Evolutionary conservation across 1,140 invertebrate species (phyloP), one percentile per base, ranked within the genome.

Genomic region (Babylonia areolata): DNA sequence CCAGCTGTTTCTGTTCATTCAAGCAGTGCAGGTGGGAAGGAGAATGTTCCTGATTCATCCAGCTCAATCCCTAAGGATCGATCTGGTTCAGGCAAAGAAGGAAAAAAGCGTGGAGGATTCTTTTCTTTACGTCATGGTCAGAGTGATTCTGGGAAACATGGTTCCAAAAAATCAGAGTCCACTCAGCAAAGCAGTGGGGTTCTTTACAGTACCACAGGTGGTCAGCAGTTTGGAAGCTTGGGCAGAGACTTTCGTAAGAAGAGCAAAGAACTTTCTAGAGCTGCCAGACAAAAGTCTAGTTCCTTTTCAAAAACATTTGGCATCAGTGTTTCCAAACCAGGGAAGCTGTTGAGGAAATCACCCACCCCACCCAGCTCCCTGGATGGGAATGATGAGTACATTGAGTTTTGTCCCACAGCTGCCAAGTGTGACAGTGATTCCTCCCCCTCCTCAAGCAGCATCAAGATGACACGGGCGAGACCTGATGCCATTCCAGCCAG

Each of bases 161-260:
- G 81, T 20, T 58, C 71, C 33, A 64, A 80, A 69, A 84, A n/a
- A 51, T 20, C 58, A 78, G 39, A 71, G 15, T n/a, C 46, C 35
- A 35, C 46, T 1, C 71, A 77, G 54, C 84, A 37, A 15, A 64
- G 28, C 28, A 51, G 2, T 51, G 17, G 46, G 9, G 9, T 51
- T 51, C 20, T 64, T 23, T 64, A 64, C 58, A 46, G 46, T n/a
- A 2, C 6, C 2, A 42, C 37, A 40, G 39, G 39, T 11, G 39
- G 78, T 35, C 78, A 79, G 20, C 28, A 31, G 35, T 40, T 40
- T 0, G 39, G 39, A n/a, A 46, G 78, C 73, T 33, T 87, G 6
- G 86, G 85, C 6, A 51, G 86, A 71, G 86, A 86, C 54, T 85
- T 86, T 82, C 35, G 84, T 69, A 54, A 90, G 84, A 85, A 90